Base-by-base conservation (phyloP, 2,797 vertebrate species). In the Spinibarbus caldwelli region DNA sequence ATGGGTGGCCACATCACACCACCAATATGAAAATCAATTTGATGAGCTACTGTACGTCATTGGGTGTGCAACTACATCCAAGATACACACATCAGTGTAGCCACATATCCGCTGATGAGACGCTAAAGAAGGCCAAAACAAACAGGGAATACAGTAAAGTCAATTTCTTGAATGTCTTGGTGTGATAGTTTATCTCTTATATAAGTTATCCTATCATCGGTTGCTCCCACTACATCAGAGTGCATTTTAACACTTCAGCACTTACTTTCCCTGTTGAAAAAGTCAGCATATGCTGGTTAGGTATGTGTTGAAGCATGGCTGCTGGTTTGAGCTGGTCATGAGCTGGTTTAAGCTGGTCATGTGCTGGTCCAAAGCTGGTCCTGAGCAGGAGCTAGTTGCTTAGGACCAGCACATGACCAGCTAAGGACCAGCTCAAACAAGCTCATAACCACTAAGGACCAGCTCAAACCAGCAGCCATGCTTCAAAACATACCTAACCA, bases 61-160 rank as follows among this genome's bases (percentile, higher is more conserved):
- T 67, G 64, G 43, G 21, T n/a, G 64, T 4, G 29, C 34, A 57
- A n/a, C 49, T 23, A 62, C 78, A 83, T 89, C 89, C 89, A 91
- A 91, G 88, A 85, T 47, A 88, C 86, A 90, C 88, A 88, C 68
- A 81, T 89, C 76, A 68, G 62, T 76, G 45, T 57, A 82, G 57
- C 77, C 83, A 54, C 59, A 77, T 80, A 76, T 54, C 78, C 66
- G 78, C 83, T 77, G 41, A 66, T 19, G 71, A 86, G 85, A 87
- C 17, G 8, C 49, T 76, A 34, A 10, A 7, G 34, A n/a, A 41
- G 85, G 82, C 85, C 89, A 89, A 87, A 83, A 72, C 36, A 80
- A 82, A 88, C 84, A 88, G 78, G 34, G 66, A 54, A 86, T 62
- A 62, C 52, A 83, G 78, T 57, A 54, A 59, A 70, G 71, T n/a